Percentiles rank a stretch among this genome's conserved stretches.
Conservation (phyloP, 2,888 invertebrate species). For the Drosophila melanocephala region DNA sequence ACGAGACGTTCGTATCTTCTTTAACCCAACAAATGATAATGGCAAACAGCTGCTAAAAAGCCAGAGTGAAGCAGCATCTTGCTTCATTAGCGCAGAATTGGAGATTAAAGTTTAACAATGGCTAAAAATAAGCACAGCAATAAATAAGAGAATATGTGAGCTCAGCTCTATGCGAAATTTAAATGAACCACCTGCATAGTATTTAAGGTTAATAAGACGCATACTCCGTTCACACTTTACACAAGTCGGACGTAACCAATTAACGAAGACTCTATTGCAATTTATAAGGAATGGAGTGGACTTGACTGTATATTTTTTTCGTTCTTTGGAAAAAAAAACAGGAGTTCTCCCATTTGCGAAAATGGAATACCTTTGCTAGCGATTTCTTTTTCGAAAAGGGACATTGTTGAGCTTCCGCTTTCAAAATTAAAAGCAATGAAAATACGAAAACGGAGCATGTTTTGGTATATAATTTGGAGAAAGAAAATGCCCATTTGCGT, state of each 20-base stretch:
- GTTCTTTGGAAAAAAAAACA: too few species aligned
- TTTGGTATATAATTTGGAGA: neutral
- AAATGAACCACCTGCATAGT: slow-evolving; percentile 21
- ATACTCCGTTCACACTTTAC: neutral
- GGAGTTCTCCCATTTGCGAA: too few species aligned
- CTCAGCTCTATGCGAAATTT: slow-evolving; percentile 17
- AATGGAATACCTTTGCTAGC: neutral
- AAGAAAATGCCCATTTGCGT: slow-evolving; percentile 2
- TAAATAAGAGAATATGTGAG: slow-evolving; percentile 16
- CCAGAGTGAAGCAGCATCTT: slow-evolving; percentile 10
- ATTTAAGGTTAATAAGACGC: neutral
- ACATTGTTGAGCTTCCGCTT: too few species aligned
- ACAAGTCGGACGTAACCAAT: neutral
- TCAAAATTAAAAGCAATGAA: neutral
- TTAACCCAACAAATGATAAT: slow-evolving; percentile 51
- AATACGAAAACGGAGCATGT: neutral
- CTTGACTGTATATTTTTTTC: too few species aligned
- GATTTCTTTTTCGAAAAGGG: neutral
- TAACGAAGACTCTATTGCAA: neutral
- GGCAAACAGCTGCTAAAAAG: slow-evolving; percentile 59
- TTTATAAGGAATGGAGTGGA: too few species aligned
- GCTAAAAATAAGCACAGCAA: slow-evolving; percentile 20
- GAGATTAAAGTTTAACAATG: slow-evolving; percentile 45
- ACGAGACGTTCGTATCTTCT: slow-evolving; percentile 22
- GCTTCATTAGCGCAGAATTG: slow-evolving; percentile 50